Conservation (phyloP, 2,888 invertebrate species). For the Chrysomela aeneicollis region DNA sequence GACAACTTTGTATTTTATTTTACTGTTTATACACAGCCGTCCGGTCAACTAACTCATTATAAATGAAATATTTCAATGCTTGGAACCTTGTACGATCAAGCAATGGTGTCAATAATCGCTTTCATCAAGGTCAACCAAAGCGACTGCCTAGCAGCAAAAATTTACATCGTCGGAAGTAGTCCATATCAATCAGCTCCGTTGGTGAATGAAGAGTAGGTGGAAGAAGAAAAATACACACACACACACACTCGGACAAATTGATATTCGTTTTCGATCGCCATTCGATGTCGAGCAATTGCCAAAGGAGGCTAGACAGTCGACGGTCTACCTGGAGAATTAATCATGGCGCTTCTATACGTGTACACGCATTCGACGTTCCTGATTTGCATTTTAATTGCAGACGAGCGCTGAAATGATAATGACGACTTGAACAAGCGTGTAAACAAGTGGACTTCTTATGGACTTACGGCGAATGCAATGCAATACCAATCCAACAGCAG, state of each 20-base stretch:
- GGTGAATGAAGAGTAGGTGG: not conserved
- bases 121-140: too few relatives aligned
- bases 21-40: too few relatives aligned
- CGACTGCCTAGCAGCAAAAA: too few relatives aligned
- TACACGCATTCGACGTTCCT: constrained; percentile 62
- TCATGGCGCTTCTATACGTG: constrained; percentile 62
- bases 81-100: too few relatives aligned
- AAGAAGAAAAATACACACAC: not conserved
- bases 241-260: constrained; percentile 45
- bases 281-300: constrained; percentile 51
- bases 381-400: constrained; percentile 66
- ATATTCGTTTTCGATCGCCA: constrained; percentile 53
- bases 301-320: constrained; percentile 51
- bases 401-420: constrained; percentile 71
- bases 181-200: not conserved
- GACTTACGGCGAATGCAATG: constrained; percentile 11
- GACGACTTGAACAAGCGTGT: constrained; percentile 62
- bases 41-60: too few relatives aligned
- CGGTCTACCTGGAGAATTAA: constrained; percentile 63
- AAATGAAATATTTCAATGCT: too few relatives aligned
- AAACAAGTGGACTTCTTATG: constrained; percentile 54
- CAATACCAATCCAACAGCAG: not conserved
- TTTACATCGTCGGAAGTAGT: too few relatives aligned
- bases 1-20: too few relatives aligned
- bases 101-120: too few relatives aligned